Base-by-base conservation (phyloP, 2,888 invertebrate species). In the Campoplex nolae region DNA sequence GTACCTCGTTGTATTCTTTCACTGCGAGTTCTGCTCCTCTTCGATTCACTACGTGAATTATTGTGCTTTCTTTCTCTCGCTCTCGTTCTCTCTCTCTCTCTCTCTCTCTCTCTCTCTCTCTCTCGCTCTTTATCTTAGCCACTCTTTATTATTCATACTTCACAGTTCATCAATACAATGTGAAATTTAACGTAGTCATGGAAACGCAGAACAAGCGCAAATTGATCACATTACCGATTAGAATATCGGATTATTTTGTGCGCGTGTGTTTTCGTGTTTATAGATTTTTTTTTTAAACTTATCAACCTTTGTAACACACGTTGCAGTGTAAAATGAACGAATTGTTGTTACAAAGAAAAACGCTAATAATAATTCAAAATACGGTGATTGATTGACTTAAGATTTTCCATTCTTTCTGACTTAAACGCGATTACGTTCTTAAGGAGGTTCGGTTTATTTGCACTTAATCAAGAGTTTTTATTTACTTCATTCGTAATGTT, bases 21-120 rank as follows among this genome's bases (percentile, higher is more conserved):
- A 67, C 80, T 86, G 86, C 83, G 88, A 83, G 82, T 86, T 81
- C 85, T 73, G 79, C 85, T 92, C 92, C 91, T 92, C 89, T 90
- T 91, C 91, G 23, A 90, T 90, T 91, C 92, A 91, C 92, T 92
- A 85, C 91, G 90, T 90, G 90, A 86, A 90, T 90, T 90, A 87
- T 86, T 76, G 81, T 90, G 89, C 85, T 88, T 89, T 88, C 42
- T 65, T 13, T 32, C 65, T 65, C 18, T 18, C 32, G 7, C 48
- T 78, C 51, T 38, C 32, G 67, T 88, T 88, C 78, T 85, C 87
- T 85, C 88, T 88, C 86, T 84, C 88, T 88, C 78, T 85, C 87
- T 85, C 88, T 88, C 86, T 84, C 89, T 88, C 86, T 87, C 88
- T 87, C 28, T 65, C 35, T n/a, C 48, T 18, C 87, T 86, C 88